These are phyloP conservation scores for Nasonia longicornis DNA, from an alignment of 1,140 invertebrate genomes.

Conservation along the genomic window DNA sequence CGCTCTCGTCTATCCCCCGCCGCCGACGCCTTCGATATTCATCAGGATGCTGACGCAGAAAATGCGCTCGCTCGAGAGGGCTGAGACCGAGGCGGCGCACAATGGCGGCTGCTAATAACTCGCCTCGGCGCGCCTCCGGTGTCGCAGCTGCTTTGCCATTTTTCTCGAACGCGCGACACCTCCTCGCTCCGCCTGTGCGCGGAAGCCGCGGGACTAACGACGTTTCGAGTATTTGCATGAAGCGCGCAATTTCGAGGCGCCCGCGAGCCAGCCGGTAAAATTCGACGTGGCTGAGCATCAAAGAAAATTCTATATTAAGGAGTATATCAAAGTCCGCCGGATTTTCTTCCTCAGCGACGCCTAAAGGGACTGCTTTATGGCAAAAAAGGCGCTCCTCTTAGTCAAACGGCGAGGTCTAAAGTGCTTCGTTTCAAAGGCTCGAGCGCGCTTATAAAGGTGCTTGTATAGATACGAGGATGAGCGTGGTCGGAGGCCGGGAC, in stretches of 20 bases:
- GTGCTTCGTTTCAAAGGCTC: conserved; percentile 35
- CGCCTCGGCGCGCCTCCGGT: not conserved
- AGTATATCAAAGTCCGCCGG: conserved; percentile 9
- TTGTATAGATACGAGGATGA: not conserved
- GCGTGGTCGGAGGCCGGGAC: not conserved
- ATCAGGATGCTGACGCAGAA: conserved; percentile 43
- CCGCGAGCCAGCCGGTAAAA: not conserved
- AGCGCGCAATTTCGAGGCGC: not conserved
- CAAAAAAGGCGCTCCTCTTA: not conserved
- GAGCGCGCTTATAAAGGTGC: not conserved
- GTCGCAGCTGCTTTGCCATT: not conserved
- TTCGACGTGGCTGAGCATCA: not conserved
- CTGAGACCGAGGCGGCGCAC: conserved; percentile 2
- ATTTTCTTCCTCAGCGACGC: conserved; percentile 30
- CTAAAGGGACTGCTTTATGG: conserved; percentile 7
- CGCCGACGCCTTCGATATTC: conserved; percentile 27
- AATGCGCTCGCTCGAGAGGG: conserved; percentile 4
- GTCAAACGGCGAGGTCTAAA: not conserved
- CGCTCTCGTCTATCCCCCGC: conserved; percentile 17
- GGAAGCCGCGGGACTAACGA: too few relatives aligned
- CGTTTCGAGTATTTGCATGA: not conserved
- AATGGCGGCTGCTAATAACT: conserved; percentile 37
- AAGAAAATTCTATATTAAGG: conserved; percentile 33
- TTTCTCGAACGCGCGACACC: not conserved
- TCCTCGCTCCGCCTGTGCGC: too few relatives aligned